Evolutionary conservation across 2,113 vertebrate genomes (phyloP).

Genomic region (Sphaerodactylus townsendi): DNA sequence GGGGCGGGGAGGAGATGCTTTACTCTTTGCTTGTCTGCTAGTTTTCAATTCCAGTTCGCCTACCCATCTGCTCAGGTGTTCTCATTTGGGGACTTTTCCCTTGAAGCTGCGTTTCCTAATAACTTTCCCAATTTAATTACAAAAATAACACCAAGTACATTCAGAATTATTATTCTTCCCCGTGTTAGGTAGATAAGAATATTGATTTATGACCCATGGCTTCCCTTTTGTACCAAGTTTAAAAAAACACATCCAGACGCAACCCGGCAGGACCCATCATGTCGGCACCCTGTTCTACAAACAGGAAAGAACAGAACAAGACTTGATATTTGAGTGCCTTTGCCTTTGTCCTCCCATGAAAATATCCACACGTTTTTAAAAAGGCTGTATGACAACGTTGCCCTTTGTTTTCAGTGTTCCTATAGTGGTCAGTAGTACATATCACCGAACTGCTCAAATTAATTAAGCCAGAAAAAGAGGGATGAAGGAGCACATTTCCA

Average conservation of each 20-base stretch:
- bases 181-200: neutral
- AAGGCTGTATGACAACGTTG: conserved; percentile 35
- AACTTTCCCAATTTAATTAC: neutral
- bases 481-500: conserved; percentile 41
- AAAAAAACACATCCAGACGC: neutral
- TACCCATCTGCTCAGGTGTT: no score
- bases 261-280: conserved; percentile 11
- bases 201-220: neutral
- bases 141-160: neutral
- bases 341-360: conserved; percentile 48
- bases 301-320: conserved; percentile 23
- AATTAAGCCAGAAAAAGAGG: conserved; percentile 39
- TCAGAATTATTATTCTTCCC: neutral
- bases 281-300: neutral
- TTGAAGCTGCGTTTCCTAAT: conserved; percentile 18
- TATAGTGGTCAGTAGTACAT: conserved; percentile 57
- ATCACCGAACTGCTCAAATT: conserved; percentile 40
- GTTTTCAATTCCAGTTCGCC: neutral
- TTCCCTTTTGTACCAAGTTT: neutral
- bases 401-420: conserved; percentile 55
- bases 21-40: neutral
- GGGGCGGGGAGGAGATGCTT: no score
- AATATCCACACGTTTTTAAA: conserved; percentile 38
- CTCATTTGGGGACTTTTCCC: neutral
- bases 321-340: conserved; percentile 30